These are phyloP conservation scores for Eublepharis macularius DNA, from an alignment of 2,113 vertebrate species.

Conservation along the genomic window DNA sequence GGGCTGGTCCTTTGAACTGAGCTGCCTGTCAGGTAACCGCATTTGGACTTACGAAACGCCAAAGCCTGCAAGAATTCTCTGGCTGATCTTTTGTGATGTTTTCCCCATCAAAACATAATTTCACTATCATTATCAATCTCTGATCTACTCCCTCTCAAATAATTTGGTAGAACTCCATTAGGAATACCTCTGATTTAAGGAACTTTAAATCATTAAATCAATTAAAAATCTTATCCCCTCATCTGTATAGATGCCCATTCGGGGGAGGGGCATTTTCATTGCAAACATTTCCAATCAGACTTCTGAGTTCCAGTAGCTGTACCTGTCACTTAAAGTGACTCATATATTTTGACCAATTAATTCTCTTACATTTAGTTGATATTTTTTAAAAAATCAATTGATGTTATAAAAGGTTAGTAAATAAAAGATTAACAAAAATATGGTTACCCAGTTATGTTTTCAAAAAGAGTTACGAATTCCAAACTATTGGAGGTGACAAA, in stretches of 20 bases:
- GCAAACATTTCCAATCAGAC: background rate
- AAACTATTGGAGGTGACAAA: background rate
- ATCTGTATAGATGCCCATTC: too few relatives aligned
- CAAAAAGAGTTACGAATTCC: background rate
- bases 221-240: background rate
- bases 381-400: constrained; percentile 27
- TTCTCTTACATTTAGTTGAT: background rate
- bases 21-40: too few relatives aligned
- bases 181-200: background rate
- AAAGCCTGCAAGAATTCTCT: background rate
- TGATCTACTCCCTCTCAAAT: too few relatives aligned
- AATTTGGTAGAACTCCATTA: background rate
- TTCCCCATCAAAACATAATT: background rate
- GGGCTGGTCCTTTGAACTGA: too few relatives aligned
- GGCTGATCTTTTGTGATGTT: background rate
- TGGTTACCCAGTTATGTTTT: constrained; percentile 2
- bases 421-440: background rate
- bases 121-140: background rate
- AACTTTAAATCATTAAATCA: background rate
- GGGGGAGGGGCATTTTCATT: too few relatives aligned
- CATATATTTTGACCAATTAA: background rate
- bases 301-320: background rate
- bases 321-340: background rate
- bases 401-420: background rate
- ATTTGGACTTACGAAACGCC: background rate